These are phyloP conservation scores for Myiopsitta monachus DNA, from an alignment of 2,113 vertebrate genomes.

Conservation along the genomic window DNA sequence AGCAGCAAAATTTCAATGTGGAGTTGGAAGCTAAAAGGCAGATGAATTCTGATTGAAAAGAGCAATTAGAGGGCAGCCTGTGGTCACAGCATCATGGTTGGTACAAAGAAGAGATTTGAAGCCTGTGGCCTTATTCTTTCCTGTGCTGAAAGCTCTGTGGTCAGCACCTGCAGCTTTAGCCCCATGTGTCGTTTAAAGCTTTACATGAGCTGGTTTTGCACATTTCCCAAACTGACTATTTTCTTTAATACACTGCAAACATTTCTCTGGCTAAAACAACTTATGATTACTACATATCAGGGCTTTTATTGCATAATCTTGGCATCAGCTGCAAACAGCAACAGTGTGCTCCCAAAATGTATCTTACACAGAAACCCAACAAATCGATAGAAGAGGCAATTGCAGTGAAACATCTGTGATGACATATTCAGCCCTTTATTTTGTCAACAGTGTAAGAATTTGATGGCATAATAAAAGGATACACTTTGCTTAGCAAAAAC, in stretches of 20 bases:
- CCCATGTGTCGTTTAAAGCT: neutral
- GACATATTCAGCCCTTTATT: slow-evolving; percentile 52
- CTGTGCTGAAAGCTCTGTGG: neutral
- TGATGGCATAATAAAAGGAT: slow-evolving; percentile 56
- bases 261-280: slow-evolving; percentile 51
- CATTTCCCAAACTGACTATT: slow-evolving; percentile 28
- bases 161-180: slow-evolving; percentile 46
- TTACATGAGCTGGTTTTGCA: neutral
- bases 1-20: slow-evolving; percentile 47
- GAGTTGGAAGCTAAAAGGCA: neutral
- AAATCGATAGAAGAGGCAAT: slow-evolving; percentile 41
- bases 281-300: slow-evolving; percentile 19
- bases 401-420: slow-evolving; percentile 58
- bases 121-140: neutral
- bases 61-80: slow-evolving; percentile 46
- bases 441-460: slow-evolving; percentile 56
- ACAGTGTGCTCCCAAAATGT: slow-evolving; percentile 40
- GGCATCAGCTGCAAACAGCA: slow-evolving; percentile 34
- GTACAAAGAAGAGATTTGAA: neutral
- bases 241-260: slow-evolving; percentile 39
- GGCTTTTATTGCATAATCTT: slow-evolving; percentile 33
- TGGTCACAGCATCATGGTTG: neutral
- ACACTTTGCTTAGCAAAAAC: slow-evolving; percentile 54
- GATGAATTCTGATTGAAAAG: slow-evolving; percentile 29
- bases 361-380: slow-evolving; percentile 8